Evolutionary conservation across 2,888 invertebrate species (phyloP).

Genomic region (Autographa pulchrina): DNA sequence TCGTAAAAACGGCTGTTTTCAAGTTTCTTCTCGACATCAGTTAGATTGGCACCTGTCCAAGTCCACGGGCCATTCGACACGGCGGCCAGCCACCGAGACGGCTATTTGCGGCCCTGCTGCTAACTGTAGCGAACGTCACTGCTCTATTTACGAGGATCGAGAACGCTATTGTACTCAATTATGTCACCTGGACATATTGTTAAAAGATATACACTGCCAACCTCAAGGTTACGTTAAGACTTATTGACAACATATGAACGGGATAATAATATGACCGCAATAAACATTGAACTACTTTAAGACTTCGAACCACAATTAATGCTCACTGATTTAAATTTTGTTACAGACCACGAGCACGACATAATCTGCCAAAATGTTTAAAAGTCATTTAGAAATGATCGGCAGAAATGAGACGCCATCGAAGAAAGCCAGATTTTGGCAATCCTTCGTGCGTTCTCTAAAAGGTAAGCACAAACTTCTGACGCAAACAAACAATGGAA

Average conservation of each 20-base stretch:
- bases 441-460: slow-evolving; percentile 97
- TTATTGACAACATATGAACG: slow-evolving; percentile 33
- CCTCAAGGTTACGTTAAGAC: slow-evolving; percentile 74
- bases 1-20: slow-evolving; percentile 85
- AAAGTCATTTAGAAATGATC: slow-evolving; percentile 97
- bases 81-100: slow-evolving; percentile 78
- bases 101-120: slow-evolving; percentile 84
- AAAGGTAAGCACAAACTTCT: slow-evolving; percentile 91
- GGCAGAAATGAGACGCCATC: slow-evolving; percentile 97
- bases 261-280: slow-evolving; percentile 15
- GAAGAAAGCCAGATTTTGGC: slow-evolving; percentile 98
- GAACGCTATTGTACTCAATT: slow-evolving; percentile 82
- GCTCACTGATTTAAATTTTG: slow-evolving; percentile 59
- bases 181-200: slow-evolving; percentile 81
- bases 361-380: slow-evolving; percentile 95
- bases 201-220: slow-evolving; percentile 62
- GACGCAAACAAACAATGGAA: not conserved
- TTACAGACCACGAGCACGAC: slow-evolving; percentile 94
- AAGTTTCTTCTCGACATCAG: slow-evolving; percentile 79
- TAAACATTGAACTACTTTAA: not conserved
- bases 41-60: slow-evolving; percentile 80
- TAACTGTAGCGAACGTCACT: slow-evolving; percentile 82
- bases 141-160: slow-evolving; percentile 85
- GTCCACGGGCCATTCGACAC: slow-evolving; percentile 81
- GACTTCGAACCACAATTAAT: slow-evolving; percentile 17